Base-by-base conservation (phyloP, 2,113 vertebrate genomes). In the Nanorana parkeri region DNA sequence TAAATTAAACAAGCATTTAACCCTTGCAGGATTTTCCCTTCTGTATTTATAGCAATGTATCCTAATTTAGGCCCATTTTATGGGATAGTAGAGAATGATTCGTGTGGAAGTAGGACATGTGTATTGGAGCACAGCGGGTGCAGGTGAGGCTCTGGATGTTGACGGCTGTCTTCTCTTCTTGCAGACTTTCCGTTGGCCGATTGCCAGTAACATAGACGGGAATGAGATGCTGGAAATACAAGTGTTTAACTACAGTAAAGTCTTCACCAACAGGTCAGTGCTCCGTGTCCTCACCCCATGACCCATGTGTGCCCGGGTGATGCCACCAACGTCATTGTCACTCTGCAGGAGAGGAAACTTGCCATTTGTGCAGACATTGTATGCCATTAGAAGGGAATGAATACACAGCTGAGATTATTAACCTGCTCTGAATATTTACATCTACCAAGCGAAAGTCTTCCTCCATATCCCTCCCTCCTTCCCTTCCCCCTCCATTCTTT, bases 191-290 rank as follows among this genome's bases (percentile, higher is more conserved):
- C 95, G 95, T 69, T 99, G 97, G 97, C 96, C 96, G 0, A 92
- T 97, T 69, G 96, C 93, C 36, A 98, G 96, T 89, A 90, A 84
- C 28, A 87, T 99, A 0, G 93, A 97, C 0, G 94, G 90, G 83
- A 95, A 94, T 1, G 97, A 99, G 88, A 94, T 97, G 88, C 88
- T 99, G 69, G 97, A 98, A 90, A 94, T 99, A 85, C 97, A 98
- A 81, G 93, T 99, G 78, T 99, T 95, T 92, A 98, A 96, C 91
- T 98, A 97, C 90, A 99, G 97, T 93, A 99, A 98, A 87, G 96
- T 99, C 86, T 99, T 99, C 89, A 95, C 95, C 87, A 99, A 99
- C 93, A 96, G 96, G 97, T 98, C 74, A 91, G 92, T 69, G 1
- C 4, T 20, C 21, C 1, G 10, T 26, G 4, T 0, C 19, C 36